Evolutionary conservation across 2,113 vertebrate genomes (phyloP), one percentile per base, ranked within the genome.

Genomic region (Lepisosteus osseus): DNA sequence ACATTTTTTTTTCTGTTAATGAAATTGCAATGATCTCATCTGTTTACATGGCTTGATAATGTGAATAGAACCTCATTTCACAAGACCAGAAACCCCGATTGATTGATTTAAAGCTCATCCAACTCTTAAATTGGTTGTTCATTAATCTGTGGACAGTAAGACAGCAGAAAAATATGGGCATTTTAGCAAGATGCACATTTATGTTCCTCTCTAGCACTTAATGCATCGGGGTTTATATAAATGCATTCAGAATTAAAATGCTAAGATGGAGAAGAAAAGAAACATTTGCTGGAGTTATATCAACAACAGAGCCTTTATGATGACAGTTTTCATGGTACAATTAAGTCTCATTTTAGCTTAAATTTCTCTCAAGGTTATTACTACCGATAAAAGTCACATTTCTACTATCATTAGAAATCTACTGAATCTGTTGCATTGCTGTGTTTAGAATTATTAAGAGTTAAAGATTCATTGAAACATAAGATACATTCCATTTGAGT

Each of bases 11-110:
- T 55, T 45, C 12, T 47, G 14, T 61, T 72, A 70, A 72, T 47
- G 51, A 74, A 79, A 73, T 68, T 70, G 61, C 57, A 56, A 56
- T 75, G 75, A 83, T 78, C 71, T 80, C 67, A 78, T 81, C 5
- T 40, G n/a, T 64, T 51, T 51, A 54, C 62, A 43, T 9, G 61
- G 42, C 64, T 44, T 57, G 45, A 74, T 77, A 65, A 67, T 64
- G 64, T 42, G 44, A 72, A 51, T 74, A 6, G n/a, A 70, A 72
- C 15, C 41, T 40, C 11, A 13, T 44, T 57, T 64, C 61, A 56
- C 67, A 56, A 67, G 5, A 15, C 54, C 67, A 69, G 56, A 54
- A 74, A 69, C 51, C 4, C 57, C n/a, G 11, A 69, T 65, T 12
- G 51, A 74, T 69, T 44, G 29, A 29, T 29, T 29, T 29, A 29